These are phyloP conservation scores for Phaenicophaeus curvirostris DNA, from an alignment of 2,797 vertebrate genomes.

Conservation along the genomic window DNA sequence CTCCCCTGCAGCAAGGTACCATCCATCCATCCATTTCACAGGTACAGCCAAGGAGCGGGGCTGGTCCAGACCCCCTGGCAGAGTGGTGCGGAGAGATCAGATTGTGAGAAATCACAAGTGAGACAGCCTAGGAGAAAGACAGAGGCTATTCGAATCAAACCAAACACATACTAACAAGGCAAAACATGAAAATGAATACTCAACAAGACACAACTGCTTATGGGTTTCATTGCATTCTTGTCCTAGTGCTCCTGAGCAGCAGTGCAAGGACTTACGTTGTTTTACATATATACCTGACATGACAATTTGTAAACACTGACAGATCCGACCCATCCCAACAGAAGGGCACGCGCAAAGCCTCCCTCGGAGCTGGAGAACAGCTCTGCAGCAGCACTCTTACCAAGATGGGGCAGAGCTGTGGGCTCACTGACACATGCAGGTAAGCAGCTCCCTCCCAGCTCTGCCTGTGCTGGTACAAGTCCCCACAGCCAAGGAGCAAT, in stretches of 20 bases:
- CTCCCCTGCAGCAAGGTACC: background rate
- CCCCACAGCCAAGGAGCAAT: rapidly evolving
- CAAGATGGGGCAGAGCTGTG: rapidly evolving
- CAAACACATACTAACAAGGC: background rate
- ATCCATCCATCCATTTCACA: background rate
- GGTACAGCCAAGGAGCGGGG: background rate
- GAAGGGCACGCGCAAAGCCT: background rate
- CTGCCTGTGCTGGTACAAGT: background rate
- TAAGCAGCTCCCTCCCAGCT: background rate
- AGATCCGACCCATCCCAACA: background rate
- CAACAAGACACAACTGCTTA: background rate
- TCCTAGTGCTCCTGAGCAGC: background rate
- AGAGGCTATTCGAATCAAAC: background rate
- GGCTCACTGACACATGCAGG: background rate
- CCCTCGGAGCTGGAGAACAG: background rate
- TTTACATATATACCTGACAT: too few species aligned
- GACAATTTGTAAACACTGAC: background rate
- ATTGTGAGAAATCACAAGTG: background rate
- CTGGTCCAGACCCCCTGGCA: background rate
- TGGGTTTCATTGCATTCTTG: background rate
- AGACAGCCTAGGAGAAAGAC: background rate
- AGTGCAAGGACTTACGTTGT: background rate
- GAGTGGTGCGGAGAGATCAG: background rate
- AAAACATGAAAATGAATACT: background rate
- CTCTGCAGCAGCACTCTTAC: background rate